phyloP scores from a whole-genome alignment of 2,797 vertebrate genomes.

The Cuniculus paca region DNA sequence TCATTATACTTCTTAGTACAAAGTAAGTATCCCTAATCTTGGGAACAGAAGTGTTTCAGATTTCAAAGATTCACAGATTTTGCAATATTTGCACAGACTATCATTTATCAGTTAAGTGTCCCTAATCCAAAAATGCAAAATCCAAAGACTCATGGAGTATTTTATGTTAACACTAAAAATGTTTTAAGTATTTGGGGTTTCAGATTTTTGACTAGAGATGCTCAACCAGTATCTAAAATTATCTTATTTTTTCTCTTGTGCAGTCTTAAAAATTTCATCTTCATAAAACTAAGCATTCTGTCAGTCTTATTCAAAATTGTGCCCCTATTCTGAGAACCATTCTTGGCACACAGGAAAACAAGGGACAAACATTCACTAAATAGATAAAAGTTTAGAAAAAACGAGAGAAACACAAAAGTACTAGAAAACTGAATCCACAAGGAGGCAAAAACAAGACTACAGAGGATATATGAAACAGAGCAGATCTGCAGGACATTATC shows the following conservation, averaged over 20 bases:
- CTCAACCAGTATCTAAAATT: neutral
- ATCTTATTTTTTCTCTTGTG: neutral
- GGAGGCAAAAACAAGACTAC: neutral
- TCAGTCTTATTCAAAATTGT: neutral
- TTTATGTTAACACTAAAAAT: neutral
- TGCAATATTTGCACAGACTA: neutral
- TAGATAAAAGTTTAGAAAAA: slow-evolving; percentile 1
- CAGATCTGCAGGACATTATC: neutral
- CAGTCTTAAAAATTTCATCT: neutral
- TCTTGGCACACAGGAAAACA: neutral
- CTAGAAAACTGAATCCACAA: neutral
- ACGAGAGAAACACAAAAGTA: neutral
- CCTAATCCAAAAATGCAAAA: neutral
- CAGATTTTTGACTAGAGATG: neutral
- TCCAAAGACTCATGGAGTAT: neutral
- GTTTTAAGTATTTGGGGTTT: neutral
- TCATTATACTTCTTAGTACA: neutral
- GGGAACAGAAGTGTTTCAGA: neutral
- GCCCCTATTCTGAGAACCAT: neutral
- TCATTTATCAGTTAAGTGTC: neutral
- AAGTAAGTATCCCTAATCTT: neutral
- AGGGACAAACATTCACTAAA: neutral
- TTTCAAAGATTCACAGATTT: neutral
- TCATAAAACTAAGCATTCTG: neutral
- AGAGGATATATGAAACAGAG: neutral